Conservation (phyloP, 1,140 invertebrate genomes). For the Plodia interpunctella region DNA sequence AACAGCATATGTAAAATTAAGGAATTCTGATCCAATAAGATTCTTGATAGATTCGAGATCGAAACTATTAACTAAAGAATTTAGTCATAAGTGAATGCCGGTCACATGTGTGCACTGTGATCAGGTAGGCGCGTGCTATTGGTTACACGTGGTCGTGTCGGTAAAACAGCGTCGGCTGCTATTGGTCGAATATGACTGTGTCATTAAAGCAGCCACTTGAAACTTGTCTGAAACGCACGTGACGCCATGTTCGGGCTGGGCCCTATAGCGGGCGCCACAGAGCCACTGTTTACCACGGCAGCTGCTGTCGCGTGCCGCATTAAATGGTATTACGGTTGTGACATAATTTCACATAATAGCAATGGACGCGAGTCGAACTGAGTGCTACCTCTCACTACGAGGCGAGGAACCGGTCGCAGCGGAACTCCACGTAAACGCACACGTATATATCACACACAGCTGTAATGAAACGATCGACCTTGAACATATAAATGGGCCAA, state of each 20-base stretch:
- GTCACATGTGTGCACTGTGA: constrained; percentile 61
- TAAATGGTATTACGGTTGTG: constrained; percentile 23
- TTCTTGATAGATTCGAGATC: not conserved
- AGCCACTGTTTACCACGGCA: constrained; percentile 46
- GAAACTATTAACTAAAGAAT: not conserved
- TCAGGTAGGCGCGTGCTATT: constrained; percentile 42
- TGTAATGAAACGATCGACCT: constrained; percentile 11
- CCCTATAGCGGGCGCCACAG: constrained; percentile 43
- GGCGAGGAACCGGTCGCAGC: not conserved
- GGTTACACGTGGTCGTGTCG: constrained; percentile 30
- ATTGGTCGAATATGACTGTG: constrained; percentile 32
- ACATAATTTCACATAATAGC: constrained; percentile 59
- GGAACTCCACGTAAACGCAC: not conserved
- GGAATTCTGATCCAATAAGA: not conserved
- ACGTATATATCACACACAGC: not conserved
- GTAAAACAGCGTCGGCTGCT: constrained; percentile 28
- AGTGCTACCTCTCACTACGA: constrained; percentile 3
- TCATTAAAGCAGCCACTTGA: constrained; percentile 40
- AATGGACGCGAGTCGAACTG: constrained; percentile 15
- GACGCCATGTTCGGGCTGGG: constrained; percentile 27
- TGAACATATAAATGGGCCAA: constrained; percentile 8
- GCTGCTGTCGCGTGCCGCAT: constrained; percentile 1
- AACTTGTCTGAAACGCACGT: not conserved
- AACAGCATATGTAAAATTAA: not conserved
- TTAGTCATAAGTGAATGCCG: constrained; percentile 28